Percentiles rank a stretch among this genome's conserved stretches.
Conservation (phyloP, 2,888 invertebrate genomes). For the Cheilosia pagana region DNA sequence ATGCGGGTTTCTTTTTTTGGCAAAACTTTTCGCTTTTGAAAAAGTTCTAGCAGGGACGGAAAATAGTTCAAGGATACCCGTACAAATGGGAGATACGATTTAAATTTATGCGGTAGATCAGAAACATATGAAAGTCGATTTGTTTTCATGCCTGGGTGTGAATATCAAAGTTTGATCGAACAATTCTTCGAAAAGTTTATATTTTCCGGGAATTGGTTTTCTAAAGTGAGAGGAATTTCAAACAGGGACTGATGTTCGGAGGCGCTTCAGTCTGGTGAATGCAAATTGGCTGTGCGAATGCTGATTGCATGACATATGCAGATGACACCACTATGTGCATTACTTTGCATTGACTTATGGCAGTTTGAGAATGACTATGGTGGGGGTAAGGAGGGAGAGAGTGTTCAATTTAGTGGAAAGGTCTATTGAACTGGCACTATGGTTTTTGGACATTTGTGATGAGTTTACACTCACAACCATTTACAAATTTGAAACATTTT, state of each 20-base stretch:
- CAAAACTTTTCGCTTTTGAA: background rate
- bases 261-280: background rate
- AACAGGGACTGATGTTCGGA: background rate
- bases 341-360: background rate
- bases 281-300: slow-evolving; percentile 16
- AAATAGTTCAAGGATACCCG: background rate
- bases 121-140: slow-evolving; percentile 30
- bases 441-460: no score
- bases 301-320: slow-evolving; percentile 1
- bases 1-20: background rate
- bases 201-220: background rate
- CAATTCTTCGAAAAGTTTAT: slow-evolving; percentile 17
- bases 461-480: no score
- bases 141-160: slow-evolving; percentile 1
- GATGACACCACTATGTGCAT: no score
- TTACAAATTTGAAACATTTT: no score
- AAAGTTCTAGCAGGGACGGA: background rate
- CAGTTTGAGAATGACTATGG: no score
- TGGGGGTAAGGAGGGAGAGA: no score
- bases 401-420: no score
- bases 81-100: slow-evolving; percentile 1
- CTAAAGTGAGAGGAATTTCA: slow-evolving; percentile 13
- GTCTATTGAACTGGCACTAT: no score
- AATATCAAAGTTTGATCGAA: background rate
- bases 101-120: slow-evolving; percentile 29